phyloP scores from a whole-genome alignment of 2,888 invertebrate genomes.

The Fabriciana adippe region DNA sequence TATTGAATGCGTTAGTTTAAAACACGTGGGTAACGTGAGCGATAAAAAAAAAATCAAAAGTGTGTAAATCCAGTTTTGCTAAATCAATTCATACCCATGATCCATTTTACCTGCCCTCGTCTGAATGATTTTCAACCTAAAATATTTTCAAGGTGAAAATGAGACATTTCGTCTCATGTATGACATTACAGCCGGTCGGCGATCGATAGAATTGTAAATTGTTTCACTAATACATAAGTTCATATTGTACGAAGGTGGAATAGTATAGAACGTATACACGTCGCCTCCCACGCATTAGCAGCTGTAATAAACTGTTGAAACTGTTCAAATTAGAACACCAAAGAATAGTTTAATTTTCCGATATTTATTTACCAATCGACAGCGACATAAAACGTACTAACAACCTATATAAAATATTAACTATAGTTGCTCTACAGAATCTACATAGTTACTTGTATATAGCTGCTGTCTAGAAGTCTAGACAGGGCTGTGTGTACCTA shows the following conservation, averaged over 20 bases:
- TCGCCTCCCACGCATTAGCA: conserved; percentile 40
- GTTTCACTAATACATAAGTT: conserved; percentile 58
- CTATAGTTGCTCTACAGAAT: conserved; percentile 33
- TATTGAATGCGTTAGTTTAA: background rate
- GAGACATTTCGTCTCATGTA: conserved; percentile 60
- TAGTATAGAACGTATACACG: conserved; percentile 35
- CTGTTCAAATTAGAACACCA: conserved; percentile 26
- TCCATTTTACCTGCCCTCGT: conserved; percentile 46
- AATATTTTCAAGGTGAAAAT: conserved; percentile 69
- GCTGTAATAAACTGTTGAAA: conserved; percentile 33
- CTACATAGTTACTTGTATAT: conserved; percentile 28
- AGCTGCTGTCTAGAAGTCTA: conserved; percentile 44
- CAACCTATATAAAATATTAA: conserved; percentile 23
- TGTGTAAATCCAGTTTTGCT: conserved; percentile 29
- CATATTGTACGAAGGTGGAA: conserved; percentile 44
- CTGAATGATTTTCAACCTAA: conserved; percentile 54
- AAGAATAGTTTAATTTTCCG: conserved; percentile 31
- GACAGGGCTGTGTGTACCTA: conserved; percentile 38
- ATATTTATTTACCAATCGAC: conserved; percentile 32
- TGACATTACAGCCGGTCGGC: conserved; percentile 58
- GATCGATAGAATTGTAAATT: conserved; percentile 76
- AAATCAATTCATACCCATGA: conserved; percentile 41
- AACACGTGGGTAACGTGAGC: conserved; percentile 22
- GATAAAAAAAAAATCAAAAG: conserved; percentile 19
- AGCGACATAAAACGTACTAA: conserved; percentile 17